Percentiles rank a stretch among this genome's conserved stretches.
These are phyloP conservation scores for Chamaea fasciata DNA, from an alignment of 2,113 vertebrate genomes.

Conservation along the genomic window DNA sequence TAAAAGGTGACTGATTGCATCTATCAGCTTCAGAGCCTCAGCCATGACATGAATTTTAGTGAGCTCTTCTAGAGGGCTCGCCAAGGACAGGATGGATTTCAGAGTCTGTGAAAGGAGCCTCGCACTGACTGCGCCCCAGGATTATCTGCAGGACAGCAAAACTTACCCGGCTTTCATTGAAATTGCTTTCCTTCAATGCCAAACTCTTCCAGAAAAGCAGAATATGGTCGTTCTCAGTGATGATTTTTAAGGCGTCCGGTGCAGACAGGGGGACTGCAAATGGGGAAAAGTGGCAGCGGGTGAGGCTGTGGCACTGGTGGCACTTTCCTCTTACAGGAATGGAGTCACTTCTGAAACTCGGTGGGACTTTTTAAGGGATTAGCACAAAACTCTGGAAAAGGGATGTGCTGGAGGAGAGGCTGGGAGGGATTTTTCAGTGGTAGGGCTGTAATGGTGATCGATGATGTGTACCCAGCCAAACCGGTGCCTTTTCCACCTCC, in stretches of 20 bases:
- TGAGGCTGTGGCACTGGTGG: background rate
- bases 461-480: background rate
- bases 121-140: background rate
- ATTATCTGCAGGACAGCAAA: background rate
- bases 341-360: background rate
- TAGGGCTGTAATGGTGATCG: accelerated
- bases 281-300: background rate
- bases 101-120: background rate
- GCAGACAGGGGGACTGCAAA: slow-evolving; percentile 84
- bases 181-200: slow-evolving; percentile 86
- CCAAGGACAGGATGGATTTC: background rate
- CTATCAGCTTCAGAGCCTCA: background rate
- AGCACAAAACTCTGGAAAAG: background rate
- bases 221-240: slow-evolving; percentile 89
- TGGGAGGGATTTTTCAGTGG: background rate
- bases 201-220: slow-evolving; percentile 96
- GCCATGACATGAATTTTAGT: background rate
- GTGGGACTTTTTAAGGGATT: background rate
- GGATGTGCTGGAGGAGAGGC: background rate
- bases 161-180: slow-evolving; percentile 93
- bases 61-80: background rate
- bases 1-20: background rate
- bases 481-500: background rate
- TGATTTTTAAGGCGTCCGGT: slow-evolving; percentile 91
- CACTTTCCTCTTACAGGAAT: background rate